Evolutionary conservation across 1,140 invertebrate species (phyloP).

Genomic region (Zaprionus lachaisei): DNA sequence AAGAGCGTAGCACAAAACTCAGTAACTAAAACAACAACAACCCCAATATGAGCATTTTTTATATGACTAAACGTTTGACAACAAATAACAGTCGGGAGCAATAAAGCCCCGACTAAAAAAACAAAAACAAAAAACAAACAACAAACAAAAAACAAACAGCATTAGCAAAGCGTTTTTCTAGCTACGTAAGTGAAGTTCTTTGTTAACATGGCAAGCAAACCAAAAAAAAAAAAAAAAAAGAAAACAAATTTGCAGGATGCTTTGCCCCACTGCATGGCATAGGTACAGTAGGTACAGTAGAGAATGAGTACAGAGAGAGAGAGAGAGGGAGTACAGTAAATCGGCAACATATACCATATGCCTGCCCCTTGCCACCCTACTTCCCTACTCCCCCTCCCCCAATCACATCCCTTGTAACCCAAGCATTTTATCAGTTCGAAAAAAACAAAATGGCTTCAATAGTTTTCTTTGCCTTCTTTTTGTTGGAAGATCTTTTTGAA

Average conservation of each 20-base stretch:
- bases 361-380: too few relatives aligned
- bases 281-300: constrained; percentile 10
- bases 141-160: constrained; percentile 25
- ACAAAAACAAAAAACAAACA: constrained; percentile 15
- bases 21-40: constrained; percentile 45
- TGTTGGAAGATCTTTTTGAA: constrained; percentile 29
- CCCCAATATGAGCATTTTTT: constrained; percentile 53
- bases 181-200: constrained; percentile 53
- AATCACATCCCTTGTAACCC: not conserved
- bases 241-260: constrained; percentile 3
- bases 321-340: not conserved
- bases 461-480: constrained; percentile 8
- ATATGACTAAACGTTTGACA: constrained; percentile 52
- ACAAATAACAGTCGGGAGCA: constrained; percentile 13
- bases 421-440: constrained; percentile 3
- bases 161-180: constrained; percentile 72
- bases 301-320: not conserved
- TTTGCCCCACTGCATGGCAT: constrained; percentile 6
- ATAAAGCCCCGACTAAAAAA: not conserved
- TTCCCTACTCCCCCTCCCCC: not conserved
- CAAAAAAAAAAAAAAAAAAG: constrained; percentile 20
- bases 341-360: not conserved
- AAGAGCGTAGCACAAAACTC: constrained; percentile 71
- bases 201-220: constrained; percentile 26
- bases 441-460: not conserved